Conservation (phyloP, 2,797 vertebrate genomes). For the Sebastes flavidus region DNA sequence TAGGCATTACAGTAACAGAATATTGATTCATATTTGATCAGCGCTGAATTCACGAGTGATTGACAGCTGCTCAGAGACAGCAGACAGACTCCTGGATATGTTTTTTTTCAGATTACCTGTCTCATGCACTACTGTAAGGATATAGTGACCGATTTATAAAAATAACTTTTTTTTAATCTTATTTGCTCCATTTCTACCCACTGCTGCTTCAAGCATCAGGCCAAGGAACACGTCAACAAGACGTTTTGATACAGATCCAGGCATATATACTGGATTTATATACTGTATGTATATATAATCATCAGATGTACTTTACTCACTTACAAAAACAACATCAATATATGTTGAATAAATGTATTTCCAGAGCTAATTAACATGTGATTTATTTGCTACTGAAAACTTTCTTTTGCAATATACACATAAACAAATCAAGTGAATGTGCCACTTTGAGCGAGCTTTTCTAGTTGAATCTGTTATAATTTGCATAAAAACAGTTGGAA, state of each 20-base stretch:
- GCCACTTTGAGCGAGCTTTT: background rate
- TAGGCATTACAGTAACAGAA: too few relatives aligned
- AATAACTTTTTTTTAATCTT: too few relatives aligned
- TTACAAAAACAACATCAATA: background rate
- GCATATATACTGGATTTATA: too few relatives aligned
- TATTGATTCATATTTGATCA: too few relatives aligned
- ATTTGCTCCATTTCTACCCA: too few relatives aligned
- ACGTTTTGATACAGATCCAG: background rate
- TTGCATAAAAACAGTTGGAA: conserved; percentile 20
- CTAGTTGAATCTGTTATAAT: background rate
- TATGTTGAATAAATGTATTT: conserved; percentile 6
- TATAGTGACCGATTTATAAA: too few relatives aligned
- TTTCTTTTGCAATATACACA: background rate
- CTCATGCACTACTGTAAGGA: too few relatives aligned
- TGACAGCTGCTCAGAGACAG: too few relatives aligned
- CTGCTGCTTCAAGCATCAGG: background rate
- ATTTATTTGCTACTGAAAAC: background rate
- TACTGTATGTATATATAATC: too few relatives aligned
- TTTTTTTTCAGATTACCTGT: too few relatives aligned
- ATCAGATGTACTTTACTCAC: background rate
- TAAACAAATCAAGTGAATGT: background rate
- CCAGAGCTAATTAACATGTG: background rate
- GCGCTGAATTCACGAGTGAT: too few relatives aligned
- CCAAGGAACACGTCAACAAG: background rate
- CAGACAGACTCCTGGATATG: too few relatives aligned